Percentiles rank a stretch among this genome's conserved stretches.
These are phyloP conservation scores for Gymnogyps californianus DNA, from an alignment of 2,113 vertebrate species.

Conservation along the genomic window DNA sequence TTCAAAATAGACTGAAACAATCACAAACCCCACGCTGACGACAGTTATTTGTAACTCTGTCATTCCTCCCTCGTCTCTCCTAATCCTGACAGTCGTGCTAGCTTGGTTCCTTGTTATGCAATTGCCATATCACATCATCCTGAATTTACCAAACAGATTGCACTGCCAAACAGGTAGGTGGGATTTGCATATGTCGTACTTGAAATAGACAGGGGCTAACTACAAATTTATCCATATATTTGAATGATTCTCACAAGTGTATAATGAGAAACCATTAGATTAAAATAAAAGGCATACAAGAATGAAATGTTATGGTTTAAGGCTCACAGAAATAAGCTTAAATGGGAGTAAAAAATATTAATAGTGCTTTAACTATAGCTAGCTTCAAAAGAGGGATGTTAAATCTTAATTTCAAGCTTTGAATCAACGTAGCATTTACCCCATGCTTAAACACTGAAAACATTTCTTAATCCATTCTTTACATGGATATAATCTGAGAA, in stretches of 20 bases:
- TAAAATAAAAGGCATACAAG: not conserved
- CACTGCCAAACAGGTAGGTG: not conserved
- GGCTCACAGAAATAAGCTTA: not conserved
- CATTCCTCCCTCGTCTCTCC: not conserved
- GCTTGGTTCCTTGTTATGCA: not conserved
- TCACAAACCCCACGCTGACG: not conserved
- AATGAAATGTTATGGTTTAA: not conserved
- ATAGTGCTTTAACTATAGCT: not conserved
- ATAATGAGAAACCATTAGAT: not conserved
- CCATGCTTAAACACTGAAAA: not conserved
- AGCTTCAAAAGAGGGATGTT: not conserved
- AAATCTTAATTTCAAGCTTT: not conserved
- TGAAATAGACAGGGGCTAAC: not conserved
- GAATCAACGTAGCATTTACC: not conserved
- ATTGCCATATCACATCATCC: not conserved
- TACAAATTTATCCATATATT: not conserved
- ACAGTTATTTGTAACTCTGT: not conserved
- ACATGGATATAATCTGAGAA: not conserved
- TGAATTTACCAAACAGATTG: conserved; percentile 27
- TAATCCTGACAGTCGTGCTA: not conserved
- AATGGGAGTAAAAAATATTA: not conserved
- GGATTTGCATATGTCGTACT: not conserved
- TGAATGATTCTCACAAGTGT: not conserved
- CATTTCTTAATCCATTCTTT: not conserved
- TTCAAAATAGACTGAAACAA: not conserved